A percentile compares a stretch with the other conserved stretches of the same genome.
These are phyloP conservation scores for Troglohyphantes excavatus DNA, from an alignment of 2,888 invertebrate species.

Conservation along the genomic window DNA sequence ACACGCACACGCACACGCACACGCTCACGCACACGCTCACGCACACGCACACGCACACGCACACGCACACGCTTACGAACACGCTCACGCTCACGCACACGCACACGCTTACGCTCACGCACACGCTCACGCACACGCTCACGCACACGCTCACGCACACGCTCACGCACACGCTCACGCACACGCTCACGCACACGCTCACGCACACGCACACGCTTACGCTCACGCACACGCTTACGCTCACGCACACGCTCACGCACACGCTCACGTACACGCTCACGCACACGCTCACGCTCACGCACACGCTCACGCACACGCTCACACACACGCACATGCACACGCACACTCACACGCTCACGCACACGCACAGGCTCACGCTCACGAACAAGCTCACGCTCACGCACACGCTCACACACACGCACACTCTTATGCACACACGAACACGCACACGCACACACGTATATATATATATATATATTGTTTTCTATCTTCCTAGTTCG, in stretches of 20 bases:
- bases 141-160: neutral
- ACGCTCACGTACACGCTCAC: neutral
- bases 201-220: neutral
- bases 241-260: neutral
- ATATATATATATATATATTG: no score
- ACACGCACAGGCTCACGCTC: neutral
- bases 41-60: constrained; percentile 17
- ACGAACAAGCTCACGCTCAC: no score
- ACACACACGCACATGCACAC: neutral
- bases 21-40: neutral
- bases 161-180: neutral
- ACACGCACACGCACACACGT: no score
- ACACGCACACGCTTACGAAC: no score
- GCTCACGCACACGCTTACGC: neutral
- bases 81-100: no score
- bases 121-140: neutral
- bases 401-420: no score
- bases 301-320: neutral
- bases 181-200: neutral
- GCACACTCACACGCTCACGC: neutral
- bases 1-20: neutral
- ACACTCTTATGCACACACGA: no score
- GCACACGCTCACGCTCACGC: no score
- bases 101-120: constrained; percentile 10
- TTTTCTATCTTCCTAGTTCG: no score